Base-by-base conservation (phyloP, 2,113 vertebrate species). In the Sander lucioperca region DNA sequence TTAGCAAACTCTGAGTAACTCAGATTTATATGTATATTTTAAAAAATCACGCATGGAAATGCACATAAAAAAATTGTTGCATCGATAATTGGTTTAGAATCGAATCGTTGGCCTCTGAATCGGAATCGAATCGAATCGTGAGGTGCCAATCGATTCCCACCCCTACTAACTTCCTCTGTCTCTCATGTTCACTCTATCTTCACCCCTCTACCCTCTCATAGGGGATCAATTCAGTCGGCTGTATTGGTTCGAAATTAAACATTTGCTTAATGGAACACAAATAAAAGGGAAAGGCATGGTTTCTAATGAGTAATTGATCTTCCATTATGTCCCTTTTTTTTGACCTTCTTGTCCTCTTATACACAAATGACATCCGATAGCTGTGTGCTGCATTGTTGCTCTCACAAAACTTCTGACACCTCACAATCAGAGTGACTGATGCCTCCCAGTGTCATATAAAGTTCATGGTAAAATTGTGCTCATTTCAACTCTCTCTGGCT, bases 291-390 rank as follows among this genome's bases (percentile, higher is more conserved):
- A 75, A 59, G 65, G 18, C 75, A 27, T 59, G 54, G 50, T 69
- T 83, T 69, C 62, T 85, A 85, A 88, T 83, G 67, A 88, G 77
- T 30, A 54, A 86, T 70, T 72, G 71, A 82, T 86, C 73, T 50
- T 64, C 36, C 59, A 30, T 67, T 57, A 53, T 67, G 43, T 30
- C 63, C 30, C 11, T 30, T 47, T 50, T 70, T 74, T 68, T 53
- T 79, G 78, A 82, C 82, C 70, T 64, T 59, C 75, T 73, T 74
- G 45, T 74, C 64, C 47, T 72, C 19, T 7, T 27, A 18, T 6
- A 70, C 62, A 66, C 58, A 2, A 39, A 69, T 47, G 57, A 16
- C 43, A 36, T 53, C 30, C n/a, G 2, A 69, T 30, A 50, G 63
- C 66, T 3, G 13, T 21, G 36, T 45, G 50, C 21, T 23, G 71